Evolutionary conservation across 2,113 vertebrate genomes (phyloP).

Genomic region (Neogale vison): DNA sequence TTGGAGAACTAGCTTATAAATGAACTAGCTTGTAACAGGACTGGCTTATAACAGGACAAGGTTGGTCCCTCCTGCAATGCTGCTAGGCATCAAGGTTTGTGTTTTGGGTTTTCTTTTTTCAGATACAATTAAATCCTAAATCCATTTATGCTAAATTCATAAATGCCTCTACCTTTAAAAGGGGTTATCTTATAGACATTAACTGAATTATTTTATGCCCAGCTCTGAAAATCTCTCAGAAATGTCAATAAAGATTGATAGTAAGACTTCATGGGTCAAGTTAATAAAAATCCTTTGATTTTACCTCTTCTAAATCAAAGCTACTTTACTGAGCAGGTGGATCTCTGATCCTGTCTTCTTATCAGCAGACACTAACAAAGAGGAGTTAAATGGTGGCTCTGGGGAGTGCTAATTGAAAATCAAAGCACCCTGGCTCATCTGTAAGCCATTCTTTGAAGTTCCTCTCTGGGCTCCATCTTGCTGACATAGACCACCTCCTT

Average conservation of each 20-base stretch:
- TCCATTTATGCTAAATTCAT: not conserved
- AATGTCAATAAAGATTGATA: not conserved
- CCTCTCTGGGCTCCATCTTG: not conserved
- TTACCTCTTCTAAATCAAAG: constrained; percentile 15
- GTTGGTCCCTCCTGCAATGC: not conserved
- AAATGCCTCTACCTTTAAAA: not conserved
- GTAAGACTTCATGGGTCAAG: not conserved
- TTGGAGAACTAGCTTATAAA: not conserved
- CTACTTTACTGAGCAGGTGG: not conserved
- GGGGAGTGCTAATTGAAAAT: not conserved
- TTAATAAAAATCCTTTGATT: not conserved
- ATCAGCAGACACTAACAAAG: not conserved
- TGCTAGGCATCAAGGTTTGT: not conserved
- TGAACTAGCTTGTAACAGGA: not conserved
- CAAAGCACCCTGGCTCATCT: not conserved
- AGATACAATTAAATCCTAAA: not conserved
- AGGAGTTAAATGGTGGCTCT: not conserved
- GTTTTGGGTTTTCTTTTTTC: not conserved
- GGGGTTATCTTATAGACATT: not conserved
- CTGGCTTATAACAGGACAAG: not conserved
- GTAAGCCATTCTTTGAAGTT: not conserved
- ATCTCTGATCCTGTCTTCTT: not conserved
- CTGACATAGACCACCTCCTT: not conserved
- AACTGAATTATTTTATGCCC: not conserved
- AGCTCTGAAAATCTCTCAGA: not conserved